A percentile compares a stretch with the other conserved stretches of the same genome.
Conservation (phyloP, 2,113 vertebrate genomes). For the Burhinus bistriatus region DNA sequence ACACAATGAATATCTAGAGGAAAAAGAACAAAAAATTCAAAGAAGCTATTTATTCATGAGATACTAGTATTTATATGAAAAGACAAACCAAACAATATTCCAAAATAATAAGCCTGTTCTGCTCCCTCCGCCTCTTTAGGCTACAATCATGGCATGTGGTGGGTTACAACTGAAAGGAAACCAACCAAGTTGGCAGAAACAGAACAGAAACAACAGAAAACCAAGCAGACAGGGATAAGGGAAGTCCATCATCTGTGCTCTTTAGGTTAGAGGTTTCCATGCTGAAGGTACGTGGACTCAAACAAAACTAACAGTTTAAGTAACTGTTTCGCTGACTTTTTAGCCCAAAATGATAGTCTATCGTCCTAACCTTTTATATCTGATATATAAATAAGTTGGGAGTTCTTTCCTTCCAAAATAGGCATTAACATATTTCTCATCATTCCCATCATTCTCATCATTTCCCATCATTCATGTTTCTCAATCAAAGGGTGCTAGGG, state of each 20-base stretch:
- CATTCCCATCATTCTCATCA: too few species aligned
- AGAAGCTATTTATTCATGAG: neutral
- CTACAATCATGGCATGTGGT: too few species aligned
- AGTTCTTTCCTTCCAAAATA: neutral
- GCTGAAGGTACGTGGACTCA: neutral
- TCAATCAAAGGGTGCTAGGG: neutral
- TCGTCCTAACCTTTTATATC: neutral
- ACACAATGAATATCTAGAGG: neutral
- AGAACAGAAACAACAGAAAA: neutral
- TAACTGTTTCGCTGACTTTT: neutral
- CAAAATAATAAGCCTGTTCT: neutral
- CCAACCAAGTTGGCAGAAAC: too few species aligned
- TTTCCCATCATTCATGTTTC: neutral
- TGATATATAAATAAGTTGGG: neutral
- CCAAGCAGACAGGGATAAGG: neutral
- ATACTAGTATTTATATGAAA: neutral
- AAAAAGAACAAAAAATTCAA: neutral
- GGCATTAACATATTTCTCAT: neutral
- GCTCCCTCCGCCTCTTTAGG: neutral
- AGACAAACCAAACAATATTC: neutral
- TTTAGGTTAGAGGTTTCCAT: neutral
- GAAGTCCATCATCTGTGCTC: accelerated
- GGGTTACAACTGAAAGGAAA: neutral
- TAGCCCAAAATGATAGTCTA: neutral
- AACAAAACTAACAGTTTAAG: neutral